Conservation (phyloP, 1,140 invertebrate species). For the Pectinophora gossypiella region DNA sequence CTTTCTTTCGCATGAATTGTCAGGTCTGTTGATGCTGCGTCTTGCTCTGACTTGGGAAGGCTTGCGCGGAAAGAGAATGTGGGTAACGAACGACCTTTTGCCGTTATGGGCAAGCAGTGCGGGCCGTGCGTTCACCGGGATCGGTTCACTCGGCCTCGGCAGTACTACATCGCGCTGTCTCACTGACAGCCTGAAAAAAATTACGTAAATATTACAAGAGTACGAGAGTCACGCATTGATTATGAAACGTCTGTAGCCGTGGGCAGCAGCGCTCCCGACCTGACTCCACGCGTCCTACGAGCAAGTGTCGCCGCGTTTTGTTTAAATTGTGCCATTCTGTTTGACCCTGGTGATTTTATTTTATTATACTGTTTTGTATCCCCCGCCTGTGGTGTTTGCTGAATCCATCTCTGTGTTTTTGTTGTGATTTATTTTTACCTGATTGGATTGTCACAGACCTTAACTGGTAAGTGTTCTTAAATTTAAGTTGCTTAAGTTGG, state of each 20-base stretch:
- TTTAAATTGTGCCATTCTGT: constrained; percentile 54
- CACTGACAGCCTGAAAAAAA: constrained; percentile 65
- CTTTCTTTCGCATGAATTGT: constrained; percentile 24
- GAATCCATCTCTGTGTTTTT: constrained; percentile 43
- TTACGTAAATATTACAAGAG: constrained; percentile 72
- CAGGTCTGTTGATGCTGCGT: constrained; percentile 27
- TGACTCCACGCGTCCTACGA: constrained; percentile 23
- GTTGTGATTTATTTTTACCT: constrained; percentile 51
- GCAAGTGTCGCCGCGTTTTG: constrained; percentile 40
- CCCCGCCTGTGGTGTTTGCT: constrained; percentile 45
- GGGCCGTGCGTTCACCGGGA: constrained; percentile 61
- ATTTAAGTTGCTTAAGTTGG: too few species aligned
- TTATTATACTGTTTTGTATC: constrained; percentile 54
- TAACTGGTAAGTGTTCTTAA: constrained; percentile 48
- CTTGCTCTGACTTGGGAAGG: constrained; percentile 58
- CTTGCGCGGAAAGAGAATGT: constrained; percentile 75
- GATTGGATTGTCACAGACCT: constrained; percentile 59
- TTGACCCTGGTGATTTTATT: constrained; percentile 65
- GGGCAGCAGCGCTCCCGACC: constrained; percentile 24
- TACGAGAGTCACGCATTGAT: constrained; percentile 65
- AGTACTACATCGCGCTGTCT: constrained; percentile 43
- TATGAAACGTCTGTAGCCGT: constrained; percentile 52
- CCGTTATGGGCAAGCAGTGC: constrained; percentile 67
- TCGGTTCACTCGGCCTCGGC: constrained; percentile 36
- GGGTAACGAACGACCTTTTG: constrained; percentile 73